Evolutionary conservation across 1,140 invertebrate species (phyloP).

Genomic region (Psilanteris sp.): DNA sequence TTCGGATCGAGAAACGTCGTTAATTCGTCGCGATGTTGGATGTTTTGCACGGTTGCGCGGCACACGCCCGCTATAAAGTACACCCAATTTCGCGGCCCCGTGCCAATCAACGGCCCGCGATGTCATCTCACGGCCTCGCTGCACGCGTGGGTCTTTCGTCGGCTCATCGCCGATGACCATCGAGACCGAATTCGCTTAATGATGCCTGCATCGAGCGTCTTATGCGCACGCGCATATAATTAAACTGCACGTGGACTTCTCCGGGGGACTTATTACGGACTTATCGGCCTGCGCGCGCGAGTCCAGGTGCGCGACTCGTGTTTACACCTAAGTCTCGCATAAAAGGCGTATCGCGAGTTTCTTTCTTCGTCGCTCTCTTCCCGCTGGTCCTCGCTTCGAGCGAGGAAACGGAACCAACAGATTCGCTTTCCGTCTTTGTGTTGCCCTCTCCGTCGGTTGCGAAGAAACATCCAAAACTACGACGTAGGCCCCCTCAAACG

Average conservation of each 20-base stretch:
- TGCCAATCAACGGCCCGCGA: constrained; percentile 35
- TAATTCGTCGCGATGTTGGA: constrained; percentile 1
- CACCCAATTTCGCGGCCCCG: constrained; percentile 16
- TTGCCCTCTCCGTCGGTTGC: background rate
- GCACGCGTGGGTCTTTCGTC: background rate
- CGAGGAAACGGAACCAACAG: constrained; percentile 4
- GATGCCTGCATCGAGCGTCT: constrained; percentile 3
- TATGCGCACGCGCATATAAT: constrained; percentile 23
- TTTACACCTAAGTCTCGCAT: constrained; percentile 33
- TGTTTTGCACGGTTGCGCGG: constrained; percentile 12
- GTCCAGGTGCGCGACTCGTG: constrained; percentile 68
- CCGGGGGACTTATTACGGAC: constrained; percentile 38
- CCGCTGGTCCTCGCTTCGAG: constrained; percentile 2
- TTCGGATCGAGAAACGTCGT: background rate
- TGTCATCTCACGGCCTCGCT: constrained; percentile 29
- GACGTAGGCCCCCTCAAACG: constrained; percentile 52
- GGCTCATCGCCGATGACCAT: constrained; percentile 5
- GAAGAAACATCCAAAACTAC: constrained; percentile 48
- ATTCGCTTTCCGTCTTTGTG: constrained; percentile 1
- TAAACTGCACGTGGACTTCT: constrained; percentile 11
- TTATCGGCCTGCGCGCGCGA: constrained; percentile 41
- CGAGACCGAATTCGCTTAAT: constrained; percentile 35
- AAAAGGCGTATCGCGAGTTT: constrained; percentile 26
- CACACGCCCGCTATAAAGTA: constrained; percentile 29
- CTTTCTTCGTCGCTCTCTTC: constrained; percentile 3